These are phyloP conservation scores for Thelaira solivaga DNA, from an alignment of 2,888 invertebrate species.

Conservation along the genomic window DNA sequence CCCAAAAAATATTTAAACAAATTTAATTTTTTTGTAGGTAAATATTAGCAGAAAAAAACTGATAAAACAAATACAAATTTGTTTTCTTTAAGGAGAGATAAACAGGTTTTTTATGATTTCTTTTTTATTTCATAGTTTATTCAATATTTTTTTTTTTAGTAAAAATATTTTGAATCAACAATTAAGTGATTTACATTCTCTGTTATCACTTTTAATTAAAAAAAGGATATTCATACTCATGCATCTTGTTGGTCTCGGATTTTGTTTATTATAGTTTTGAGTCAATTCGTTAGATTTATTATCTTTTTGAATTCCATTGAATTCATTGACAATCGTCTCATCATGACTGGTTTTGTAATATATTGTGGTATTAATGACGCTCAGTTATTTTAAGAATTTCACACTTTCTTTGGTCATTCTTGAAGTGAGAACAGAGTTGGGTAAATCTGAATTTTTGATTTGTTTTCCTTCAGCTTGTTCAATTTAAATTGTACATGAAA, in stretches of 20 bases:
- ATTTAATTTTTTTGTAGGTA: neutral
- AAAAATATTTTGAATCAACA: slow-evolving; percentile 16
- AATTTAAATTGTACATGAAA: neutral
- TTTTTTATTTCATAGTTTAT: neutral
- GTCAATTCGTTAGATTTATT: slow-evolving; percentile 54
- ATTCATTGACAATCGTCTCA: slow-evolving; percentile 50
- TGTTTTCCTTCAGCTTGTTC: slow-evolving; percentile 9
- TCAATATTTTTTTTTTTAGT: slow-evolving; percentile 27
- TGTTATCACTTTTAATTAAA: slow-evolving; percentile 59
- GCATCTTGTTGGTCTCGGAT: slow-evolving; percentile 18
- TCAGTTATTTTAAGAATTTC: slow-evolving; percentile 56
- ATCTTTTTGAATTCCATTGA: slow-evolving; percentile 48
- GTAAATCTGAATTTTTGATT: slow-evolving; percentile 27
- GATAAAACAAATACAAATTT: slow-evolving; percentile 46
- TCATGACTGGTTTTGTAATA: slow-evolving; percentile 1
- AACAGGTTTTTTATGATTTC: slow-evolving; percentile 40
- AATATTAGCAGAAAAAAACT: neutral
- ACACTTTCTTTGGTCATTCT: slow-evolving; percentile 44
- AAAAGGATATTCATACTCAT: slow-evolving; percentile 29
- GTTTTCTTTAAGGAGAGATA: slow-evolving; percentile 12
- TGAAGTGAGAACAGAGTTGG: slow-evolving; percentile 34
- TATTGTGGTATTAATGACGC: slow-evolving; percentile 38
- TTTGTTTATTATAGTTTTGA: slow-evolving; percentile 31
- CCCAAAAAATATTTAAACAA: slow-evolving; percentile 55
- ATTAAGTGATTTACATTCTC: slow-evolving; percentile 59